Conservation (phyloP, 1,140 invertebrate species). For the Trichonephila clavipes region DNA sequence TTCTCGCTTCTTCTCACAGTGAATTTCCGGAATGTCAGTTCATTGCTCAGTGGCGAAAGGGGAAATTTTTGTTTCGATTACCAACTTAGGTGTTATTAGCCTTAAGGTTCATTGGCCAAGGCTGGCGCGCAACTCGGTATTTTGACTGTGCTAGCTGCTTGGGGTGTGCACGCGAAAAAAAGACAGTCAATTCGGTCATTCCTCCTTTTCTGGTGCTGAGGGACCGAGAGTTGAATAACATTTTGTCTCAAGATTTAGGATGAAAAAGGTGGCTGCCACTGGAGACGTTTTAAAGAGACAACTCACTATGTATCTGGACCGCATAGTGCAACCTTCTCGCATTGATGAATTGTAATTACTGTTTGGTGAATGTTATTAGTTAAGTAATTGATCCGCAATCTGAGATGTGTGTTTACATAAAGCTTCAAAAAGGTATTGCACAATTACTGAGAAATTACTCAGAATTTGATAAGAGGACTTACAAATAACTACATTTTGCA, state of each 20-base stretch:
- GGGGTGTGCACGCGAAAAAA: background rate
- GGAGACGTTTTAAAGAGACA: background rate
- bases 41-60: constrained; percentile 8
- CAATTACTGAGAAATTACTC: no score
- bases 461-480: no score
- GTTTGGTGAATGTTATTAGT: no score
- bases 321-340: no score
- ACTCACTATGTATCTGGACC: background rate
- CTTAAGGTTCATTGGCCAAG: constrained; percentile 51
- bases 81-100: constrained; percentile 54
- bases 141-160: constrained; percentile 1
- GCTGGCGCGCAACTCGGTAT: constrained; percentile 20
- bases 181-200: constrained; percentile 40
- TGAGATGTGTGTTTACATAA: no score
- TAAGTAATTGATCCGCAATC: no score
- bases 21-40: constrained; percentile 46
- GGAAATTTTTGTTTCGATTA: constrained; percentile 25
- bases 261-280: constrained; percentile 15
- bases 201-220: constrained; percentile 31
- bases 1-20: constrained; percentile 24
- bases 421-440: no score
- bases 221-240: constrained; percentile 37
- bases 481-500: no score
- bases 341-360: no score
- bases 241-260: background rate